Conservation (phyloP, 2,888 invertebrate species). For the Callinectes sapidus region DNA sequence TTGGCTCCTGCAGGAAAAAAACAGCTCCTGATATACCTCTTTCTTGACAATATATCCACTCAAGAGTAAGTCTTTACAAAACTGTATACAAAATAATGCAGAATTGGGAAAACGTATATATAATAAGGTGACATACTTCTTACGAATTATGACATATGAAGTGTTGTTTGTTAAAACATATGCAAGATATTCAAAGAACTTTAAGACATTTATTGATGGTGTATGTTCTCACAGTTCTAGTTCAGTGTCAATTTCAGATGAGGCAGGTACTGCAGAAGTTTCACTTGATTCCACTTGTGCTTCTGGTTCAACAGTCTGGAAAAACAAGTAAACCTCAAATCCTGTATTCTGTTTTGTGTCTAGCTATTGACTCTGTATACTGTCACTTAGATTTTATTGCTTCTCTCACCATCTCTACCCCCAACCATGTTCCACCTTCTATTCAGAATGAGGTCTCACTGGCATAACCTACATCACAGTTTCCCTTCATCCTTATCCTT, state of each 20-base stretch:
- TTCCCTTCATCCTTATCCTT: too few species aligned
- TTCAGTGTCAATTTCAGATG: slow-evolving; percentile 3
- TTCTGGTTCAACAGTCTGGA: slow-evolving; percentile 30
- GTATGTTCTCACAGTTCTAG: slow-evolving; percentile 39
- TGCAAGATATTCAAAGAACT: not conserved
- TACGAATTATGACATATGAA: not conserved
- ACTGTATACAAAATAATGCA: not conserved
- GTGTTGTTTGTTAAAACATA: not conserved
- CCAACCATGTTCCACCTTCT: too few species aligned
- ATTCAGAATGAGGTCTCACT: too few species aligned
- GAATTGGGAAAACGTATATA: too few species aligned
- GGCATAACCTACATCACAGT: too few species aligned
- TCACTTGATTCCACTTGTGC: not conserved
- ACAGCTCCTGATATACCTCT: not conserved
- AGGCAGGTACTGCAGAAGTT: not conserved
- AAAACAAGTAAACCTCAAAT: not conserved
- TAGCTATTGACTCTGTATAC: too few species aligned
- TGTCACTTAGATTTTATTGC: too few species aligned
- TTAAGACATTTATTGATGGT: not conserved
- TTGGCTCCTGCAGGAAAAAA: not conserved
- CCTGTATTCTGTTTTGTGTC: too few species aligned
- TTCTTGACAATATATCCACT: not conserved
- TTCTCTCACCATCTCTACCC: too few species aligned
- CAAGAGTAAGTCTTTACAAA: not conserved
- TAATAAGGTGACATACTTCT: not conserved